Evolutionary conservation across 2,797 vertebrate species (phyloP).

Genomic region (Lates japonicus): DNA sequence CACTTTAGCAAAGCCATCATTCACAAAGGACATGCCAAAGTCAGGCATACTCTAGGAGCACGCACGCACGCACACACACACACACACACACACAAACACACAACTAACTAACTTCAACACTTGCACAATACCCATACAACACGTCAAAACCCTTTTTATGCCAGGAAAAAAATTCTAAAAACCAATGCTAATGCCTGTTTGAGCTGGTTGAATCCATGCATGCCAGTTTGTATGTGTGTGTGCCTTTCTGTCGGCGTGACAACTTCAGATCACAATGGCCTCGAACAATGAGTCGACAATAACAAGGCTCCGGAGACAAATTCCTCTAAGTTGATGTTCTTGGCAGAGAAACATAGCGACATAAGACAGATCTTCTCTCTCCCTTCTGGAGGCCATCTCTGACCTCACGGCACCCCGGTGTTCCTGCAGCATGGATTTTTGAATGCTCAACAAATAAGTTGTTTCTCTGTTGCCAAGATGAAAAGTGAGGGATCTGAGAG

Average conservation of each 20-base stretch:
- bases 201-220: conserved; percentile 25
- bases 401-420: conserved; percentile 57
- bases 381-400: conserved; percentile 37
- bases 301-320: conserved; percentile 77
- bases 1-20: conserved; percentile 83
- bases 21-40: conserved; percentile 79
- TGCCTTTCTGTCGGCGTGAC: conserved; percentile 28
- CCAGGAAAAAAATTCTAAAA: background rate
- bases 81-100: background rate
- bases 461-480: conserved; percentile 59
- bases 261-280: conserved; percentile 63
- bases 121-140: conserved; percentile 14
- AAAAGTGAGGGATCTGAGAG: conserved; percentile 42
- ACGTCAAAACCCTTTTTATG: conserved; percentile 26
- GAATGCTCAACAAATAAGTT: conserved; percentile 59
- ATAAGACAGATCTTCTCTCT: conserved; percentile 60
- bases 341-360: conserved; percentile 61
- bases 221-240: background rate
- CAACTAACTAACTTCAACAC: conserved; percentile 10
- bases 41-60: conserved; percentile 28
- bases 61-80: background rate
- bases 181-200: conserved; percentile 5
- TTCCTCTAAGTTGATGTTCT: conserved; percentile 67
- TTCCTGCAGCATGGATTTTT: conserved; percentile 48
- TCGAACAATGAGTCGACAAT: conserved; percentile 63